A percentile compares a stretch with the other conserved stretches of the same genome.
phyloP scores from a whole-genome alignment of 2,888 invertebrate genomes.

The Parnassius mnemosyne region DNA sequence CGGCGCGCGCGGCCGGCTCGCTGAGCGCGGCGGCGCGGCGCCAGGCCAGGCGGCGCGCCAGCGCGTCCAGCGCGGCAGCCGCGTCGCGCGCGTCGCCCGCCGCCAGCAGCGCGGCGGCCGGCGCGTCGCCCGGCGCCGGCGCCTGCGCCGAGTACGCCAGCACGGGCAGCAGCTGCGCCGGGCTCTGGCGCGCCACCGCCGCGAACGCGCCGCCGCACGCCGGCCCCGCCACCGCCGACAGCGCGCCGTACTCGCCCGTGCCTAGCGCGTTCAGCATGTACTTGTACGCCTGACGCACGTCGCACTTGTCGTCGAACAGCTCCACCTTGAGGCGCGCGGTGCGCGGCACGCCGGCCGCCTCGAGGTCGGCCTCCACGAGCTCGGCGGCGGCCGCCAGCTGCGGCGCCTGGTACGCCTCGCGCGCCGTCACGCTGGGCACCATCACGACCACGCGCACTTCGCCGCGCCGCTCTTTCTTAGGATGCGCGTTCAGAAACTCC shows the following conservation, averaged over 20 bases:
- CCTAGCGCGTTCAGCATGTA: slow-evolving; percentile 58
- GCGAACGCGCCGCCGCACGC: slow-evolving; percentile 62
- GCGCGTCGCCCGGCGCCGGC: slow-evolving; percentile 43
- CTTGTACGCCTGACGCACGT: slow-evolving; percentile 54
- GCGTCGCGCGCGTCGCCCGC: slow-evolving; percentile 47
- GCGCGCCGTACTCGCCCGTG: slow-evolving; percentile 52
- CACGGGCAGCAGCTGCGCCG: slow-evolving; percentile 53
- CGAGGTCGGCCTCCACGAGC: slow-evolving; percentile 50
- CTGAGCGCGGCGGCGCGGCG: slow-evolving; percentile 55
- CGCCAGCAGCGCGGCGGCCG: slow-evolving; percentile 34
- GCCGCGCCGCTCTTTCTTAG: slow-evolving; percentile 35
- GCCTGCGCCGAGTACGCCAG: slow-evolving; percentile 60
- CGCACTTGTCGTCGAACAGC: slow-evolving; percentile 57
- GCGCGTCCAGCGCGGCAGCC: slow-evolving; percentile 43
- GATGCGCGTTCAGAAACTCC: slow-evolving; percentile 38
- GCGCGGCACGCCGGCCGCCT: slow-evolving; percentile 17
- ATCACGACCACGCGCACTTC: slow-evolving; percentile 53
- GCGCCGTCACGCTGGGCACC: slow-evolving; percentile 40
- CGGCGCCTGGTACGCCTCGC: slow-evolving; percentile 44
- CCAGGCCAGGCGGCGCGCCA: slow-evolving; percentile 42
- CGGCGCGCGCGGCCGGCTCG: slow-evolving; percentile 51
- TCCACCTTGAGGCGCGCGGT: slow-evolving; percentile 49
- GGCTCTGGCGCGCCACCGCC: slow-evolving; percentile 57
- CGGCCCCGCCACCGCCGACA: slow-evolving; percentile 61
- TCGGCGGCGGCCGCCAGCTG: slow-evolving; percentile 54